phyloP scores from a whole-genome alignment of 2,113 vertebrate species.

The Vanacampus margaritifer region DNA sequence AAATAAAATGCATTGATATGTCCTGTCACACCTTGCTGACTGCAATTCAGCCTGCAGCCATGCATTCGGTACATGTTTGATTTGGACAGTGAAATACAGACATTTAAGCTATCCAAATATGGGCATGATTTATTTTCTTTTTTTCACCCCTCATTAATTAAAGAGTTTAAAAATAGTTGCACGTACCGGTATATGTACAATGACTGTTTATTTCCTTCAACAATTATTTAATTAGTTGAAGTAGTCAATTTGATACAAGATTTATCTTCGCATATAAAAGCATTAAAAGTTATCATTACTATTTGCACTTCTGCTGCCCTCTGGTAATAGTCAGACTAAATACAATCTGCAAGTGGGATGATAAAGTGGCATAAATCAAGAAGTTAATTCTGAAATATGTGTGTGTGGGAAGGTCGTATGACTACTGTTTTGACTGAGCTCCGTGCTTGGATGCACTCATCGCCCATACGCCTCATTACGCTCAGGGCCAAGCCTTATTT shows the following conservation, averaged over 20 bases:
- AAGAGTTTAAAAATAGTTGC: too few species aligned
- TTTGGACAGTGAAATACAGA: not conserved
- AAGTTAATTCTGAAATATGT: not conserved
- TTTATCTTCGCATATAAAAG: not conserved
- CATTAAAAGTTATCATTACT: not conserved
- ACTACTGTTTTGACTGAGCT: conserved; percentile 2
- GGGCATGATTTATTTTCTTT: not conserved
- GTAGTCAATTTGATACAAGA: not conserved
- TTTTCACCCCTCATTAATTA: too few species aligned
- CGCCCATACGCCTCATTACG: conserved; percentile 13
- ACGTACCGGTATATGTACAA: too few species aligned
- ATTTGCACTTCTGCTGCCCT: not conserved
- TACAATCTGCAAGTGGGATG: not conserved
- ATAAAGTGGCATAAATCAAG: not conserved
- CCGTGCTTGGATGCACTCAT: conserved; percentile 6
- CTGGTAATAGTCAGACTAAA: not conserved
- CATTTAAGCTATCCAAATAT: not conserved
- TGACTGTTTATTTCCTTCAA: too few species aligned
- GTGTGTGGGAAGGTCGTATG: not conserved
- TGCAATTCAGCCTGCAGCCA: conserved; percentile 8
- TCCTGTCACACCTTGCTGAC: conserved; percentile 13
- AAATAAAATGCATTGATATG: conserved; percentile 29
- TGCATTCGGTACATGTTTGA: conserved; percentile 7
- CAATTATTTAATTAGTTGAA: too few species aligned
- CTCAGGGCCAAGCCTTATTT: conserved; percentile 20